Conservation (phyloP, 2,888 invertebrate species). For the Hydrotaea cyrtoneurina region DNA sequence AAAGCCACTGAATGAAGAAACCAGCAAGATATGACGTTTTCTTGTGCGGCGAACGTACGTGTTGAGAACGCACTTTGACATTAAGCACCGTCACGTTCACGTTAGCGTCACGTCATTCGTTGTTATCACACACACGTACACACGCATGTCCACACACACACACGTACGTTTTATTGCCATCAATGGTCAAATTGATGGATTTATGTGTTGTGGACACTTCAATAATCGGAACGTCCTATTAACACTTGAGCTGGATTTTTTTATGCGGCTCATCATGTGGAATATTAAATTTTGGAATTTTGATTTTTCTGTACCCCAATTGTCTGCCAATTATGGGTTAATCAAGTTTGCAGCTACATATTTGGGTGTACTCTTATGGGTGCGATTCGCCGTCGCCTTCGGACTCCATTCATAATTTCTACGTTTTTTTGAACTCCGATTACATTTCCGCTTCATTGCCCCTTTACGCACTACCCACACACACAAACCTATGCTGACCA, state of each 20-base stretch:
- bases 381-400: neutral
- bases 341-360: too few species aligned
- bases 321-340: neutral
- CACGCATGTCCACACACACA: constrained; percentile 17
- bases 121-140: neutral
- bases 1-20: neutral
- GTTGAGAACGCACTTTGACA: constrained; percentile 56
- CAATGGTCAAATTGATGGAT: constrained; percentile 56
- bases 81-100: constrained; percentile 32
- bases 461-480: neutral
- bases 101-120: neutral
- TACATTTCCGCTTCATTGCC: constrained; percentile 51
- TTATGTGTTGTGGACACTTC: constrained; percentile 50
- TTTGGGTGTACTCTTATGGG: too few species aligned
- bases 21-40: neutral
- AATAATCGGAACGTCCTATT: constrained; percentile 6
- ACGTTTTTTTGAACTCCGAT: constrained; percentile 43
- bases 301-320: neutral
- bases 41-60: constrained; percentile 50
- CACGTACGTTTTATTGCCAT: constrained; percentile 35
- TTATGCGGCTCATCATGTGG: neutral
- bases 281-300: constrained; percentile 28
- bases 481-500: neutral
- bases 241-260: neutral
- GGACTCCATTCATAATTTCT: constrained; percentile 16